Base-by-base conservation (phyloP, 2,888 invertebrate genomes). In the Dolomedes plantarius region DNA sequence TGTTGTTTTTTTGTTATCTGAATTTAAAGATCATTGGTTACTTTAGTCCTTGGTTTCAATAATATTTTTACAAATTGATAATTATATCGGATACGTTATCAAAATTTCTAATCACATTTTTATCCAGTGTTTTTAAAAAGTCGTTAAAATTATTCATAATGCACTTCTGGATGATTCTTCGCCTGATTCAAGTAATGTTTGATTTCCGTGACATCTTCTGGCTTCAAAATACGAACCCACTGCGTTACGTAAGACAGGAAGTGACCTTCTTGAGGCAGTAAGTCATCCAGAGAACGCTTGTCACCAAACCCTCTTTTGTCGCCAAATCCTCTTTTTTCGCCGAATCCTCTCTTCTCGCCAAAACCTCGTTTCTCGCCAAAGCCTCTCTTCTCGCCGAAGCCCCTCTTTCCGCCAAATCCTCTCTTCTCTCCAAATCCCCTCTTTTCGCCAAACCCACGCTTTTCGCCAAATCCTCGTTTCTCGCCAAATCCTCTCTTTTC, bases 401-500 rank as follows among this genome's bases (percentile, higher is more conserved):
- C 83, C 16, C 82, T 29, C 31, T 81, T 85, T 23, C 74, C 80
- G 2, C 73, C 80, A 27, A 78, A 77, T 0, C 69, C 46, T 85
- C 78, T 50, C 19, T 82, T 86, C 23, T 88, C 77, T 16, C 86
- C 80, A 64, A 81, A 87, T 1, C 86, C 86, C 31, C 86, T 67
- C 13, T 87, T 83, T 3, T 72, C 76, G 1, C 76, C 82, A 39
- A 83, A 83, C 19, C 82, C 85, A 11, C 82, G 23, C n/a, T 82
- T 86, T 31, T 88, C 88, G 3, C 86, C 86, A 50, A 86, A 87
- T 7, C 86, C 86, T 23, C 88, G 23, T 16, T 88, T 88, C 50
- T 75, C 71, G 9, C 56, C 87, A 46, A 86, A 79, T 6, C 85
- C 85, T 32, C 78, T 11, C 13, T 78, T 85, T 13, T 74, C 85